Conservation (phyloP, 2,888 invertebrate genomes). For the Drosophila tanythrix region DNA sequence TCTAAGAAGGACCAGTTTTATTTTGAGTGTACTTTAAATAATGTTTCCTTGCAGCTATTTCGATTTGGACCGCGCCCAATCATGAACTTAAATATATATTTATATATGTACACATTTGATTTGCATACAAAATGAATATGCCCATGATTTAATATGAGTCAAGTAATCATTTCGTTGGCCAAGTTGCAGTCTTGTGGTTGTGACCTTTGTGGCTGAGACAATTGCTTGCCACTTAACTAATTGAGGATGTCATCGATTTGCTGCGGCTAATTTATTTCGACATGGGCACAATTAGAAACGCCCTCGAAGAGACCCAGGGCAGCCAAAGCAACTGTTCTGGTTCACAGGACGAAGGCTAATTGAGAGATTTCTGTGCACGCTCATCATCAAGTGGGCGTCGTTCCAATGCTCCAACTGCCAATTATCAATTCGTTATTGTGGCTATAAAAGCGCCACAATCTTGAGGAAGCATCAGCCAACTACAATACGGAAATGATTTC, state of each 20-base stretch:
- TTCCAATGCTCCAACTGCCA: slow-evolving; percentile 32
- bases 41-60: not conserved
- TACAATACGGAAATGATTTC: not conserved
- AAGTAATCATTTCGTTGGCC: not conserved
- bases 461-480: not conserved
- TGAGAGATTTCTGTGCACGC: slow-evolving; percentile 57
- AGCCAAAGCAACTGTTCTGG: slow-evolving; percentile 57
- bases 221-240: slow-evolving; percentile 46
- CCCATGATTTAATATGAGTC: not conserved
- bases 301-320: slow-evolving; percentile 18
- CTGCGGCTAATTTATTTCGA: slow-evolving; percentile 49
- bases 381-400: slow-evolving; percentile 61
- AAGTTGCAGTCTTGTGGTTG: not conserved
- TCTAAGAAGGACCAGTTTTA: not conserved
- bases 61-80: not conserved
- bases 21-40: not conserved
- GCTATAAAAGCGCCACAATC: slow-evolving; percentile 25
- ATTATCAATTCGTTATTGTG: slow-evolving; percentile 53
- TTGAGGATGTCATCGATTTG: slow-evolving; percentile 67
- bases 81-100: not conserved
- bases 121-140: not conserved
- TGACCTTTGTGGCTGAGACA: slow-evolving; percentile 42
- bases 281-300: slow-evolving; percentile 60
- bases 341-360: slow-evolving; percentile 65
- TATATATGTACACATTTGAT: not conserved